These are phyloP conservation scores for Pasiphila rectangulata DNA, from an alignment of 2,888 invertebrate genomes.

Conservation along the genomic window DNA sequence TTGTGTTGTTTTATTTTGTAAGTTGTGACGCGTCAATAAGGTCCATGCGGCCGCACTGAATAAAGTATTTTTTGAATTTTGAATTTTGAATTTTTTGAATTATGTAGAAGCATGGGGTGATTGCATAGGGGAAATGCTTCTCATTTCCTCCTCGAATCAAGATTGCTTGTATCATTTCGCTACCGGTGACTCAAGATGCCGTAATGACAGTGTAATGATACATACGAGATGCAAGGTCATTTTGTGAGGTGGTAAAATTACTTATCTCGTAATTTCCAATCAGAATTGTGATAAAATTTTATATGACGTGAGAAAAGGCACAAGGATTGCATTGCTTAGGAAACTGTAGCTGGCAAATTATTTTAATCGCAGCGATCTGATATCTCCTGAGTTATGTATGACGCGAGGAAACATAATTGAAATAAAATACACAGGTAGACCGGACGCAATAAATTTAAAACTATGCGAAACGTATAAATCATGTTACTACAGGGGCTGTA, in stretches of 20 bases:
- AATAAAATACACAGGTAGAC: slow-evolving; percentile 18
- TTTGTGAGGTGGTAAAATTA: slow-evolving; percentile 9
- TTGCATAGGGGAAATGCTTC: slow-evolving; percentile 49
- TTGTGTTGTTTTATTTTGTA: too few species aligned
- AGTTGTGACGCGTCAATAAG: too few species aligned
- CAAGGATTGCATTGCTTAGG: slow-evolving; percentile 1
- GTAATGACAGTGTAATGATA: slow-evolving; percentile 33
- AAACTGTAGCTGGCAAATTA: slow-evolving; percentile 1
- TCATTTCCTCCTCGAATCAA: slow-evolving; percentile 56
- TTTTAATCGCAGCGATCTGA: slow-evolving; percentile 17
- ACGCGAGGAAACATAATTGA: slow-evolving; percentile 13
- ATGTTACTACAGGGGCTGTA: slow-evolving; percentile 3
- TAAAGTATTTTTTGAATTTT: too few species aligned
- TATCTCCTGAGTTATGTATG: slow-evolving; percentile 14
- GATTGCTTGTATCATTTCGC: slow-evolving; percentile 45
- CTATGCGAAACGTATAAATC: slow-evolving; percentile 15
- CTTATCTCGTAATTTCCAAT: not conserved
- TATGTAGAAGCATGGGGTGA: slow-evolving; percentile 42
- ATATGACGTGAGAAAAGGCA: slow-evolving; percentile 2
- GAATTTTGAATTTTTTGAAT: too few species aligned
- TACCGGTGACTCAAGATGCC: slow-evolving; percentile 35
- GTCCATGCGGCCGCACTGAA: too few species aligned
- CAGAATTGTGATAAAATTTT: slow-evolving; percentile 2
- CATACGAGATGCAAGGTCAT: slow-evolving; percentile 19
- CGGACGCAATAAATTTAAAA: slow-evolving; percentile 13